A percentile compares a stretch with the other conserved stretches of the same genome.
phyloP scores from a whole-genome alignment of 2,797 vertebrate species.

The Pangasius mekongensis region DNA sequence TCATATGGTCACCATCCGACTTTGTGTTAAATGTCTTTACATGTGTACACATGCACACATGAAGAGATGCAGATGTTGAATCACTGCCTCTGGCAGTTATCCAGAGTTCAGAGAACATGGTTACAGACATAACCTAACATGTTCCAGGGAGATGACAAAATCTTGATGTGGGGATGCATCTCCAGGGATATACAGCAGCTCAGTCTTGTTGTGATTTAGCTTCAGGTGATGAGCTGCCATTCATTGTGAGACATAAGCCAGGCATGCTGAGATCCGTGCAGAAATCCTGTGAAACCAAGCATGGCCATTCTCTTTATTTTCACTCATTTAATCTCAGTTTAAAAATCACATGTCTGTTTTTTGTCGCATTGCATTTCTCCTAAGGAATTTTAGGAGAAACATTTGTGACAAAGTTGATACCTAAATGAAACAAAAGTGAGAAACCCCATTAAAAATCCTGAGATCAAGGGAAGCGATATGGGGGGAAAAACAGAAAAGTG shows the following conservation, averaged over 20 bases:
- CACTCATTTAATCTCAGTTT: not conserved
- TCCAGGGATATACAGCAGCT: not conserved
- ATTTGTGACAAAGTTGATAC: not conserved
- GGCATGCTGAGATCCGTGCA: slow-evolving; percentile 11
- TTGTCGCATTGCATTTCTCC: not conserved
- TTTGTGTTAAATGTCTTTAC: not conserved
- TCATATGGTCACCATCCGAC: not conserved
- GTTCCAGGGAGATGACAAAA: not conserved
- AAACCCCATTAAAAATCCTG: not conserved
- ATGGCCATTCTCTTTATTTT: not conserved
- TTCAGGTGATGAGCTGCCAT: not conserved
- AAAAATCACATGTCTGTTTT: not conserved
- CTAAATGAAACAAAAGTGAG: not conserved
- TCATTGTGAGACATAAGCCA: slow-evolving; percentile 1
- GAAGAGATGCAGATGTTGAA: not conserved
- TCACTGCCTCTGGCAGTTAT: not conserved
- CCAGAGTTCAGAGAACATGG: not conserved
- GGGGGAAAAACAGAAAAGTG: not conserved
- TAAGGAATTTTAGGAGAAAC: not conserved
- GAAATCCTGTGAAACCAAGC: not conserved
- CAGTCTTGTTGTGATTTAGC: slow-evolving; percentile 14
- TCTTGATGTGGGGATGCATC: not conserved
- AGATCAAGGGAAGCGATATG: not conserved
- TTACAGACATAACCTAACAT: not conserved
- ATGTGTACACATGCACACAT: not conserved